Evolutionary conservation across 2,797 vertebrate species (phyloP), one percentile per base, ranked within the genome.

Genomic region (Phoebastria nigripes): DNA sequence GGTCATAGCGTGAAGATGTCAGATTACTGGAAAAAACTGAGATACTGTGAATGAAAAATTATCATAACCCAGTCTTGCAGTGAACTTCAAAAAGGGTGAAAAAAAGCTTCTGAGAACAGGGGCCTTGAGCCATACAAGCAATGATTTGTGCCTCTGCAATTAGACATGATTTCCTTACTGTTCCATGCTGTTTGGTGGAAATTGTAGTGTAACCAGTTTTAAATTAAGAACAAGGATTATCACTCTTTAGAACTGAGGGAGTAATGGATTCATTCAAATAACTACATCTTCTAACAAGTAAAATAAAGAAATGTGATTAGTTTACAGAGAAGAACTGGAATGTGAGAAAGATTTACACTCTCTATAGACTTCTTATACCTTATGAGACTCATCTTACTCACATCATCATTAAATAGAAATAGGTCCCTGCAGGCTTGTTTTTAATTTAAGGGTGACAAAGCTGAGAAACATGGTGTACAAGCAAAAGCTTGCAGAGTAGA

Each of bases 371-470:
- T 81, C n/a, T 83, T 71, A 33, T 15, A 52, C 31, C 29, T 55
- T 87, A 28, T 37, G 41, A 93, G 44, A 44, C 41, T 92, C 42
- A 28, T 93, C n/a, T 89, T 91, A 49, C 22, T 70, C 15, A 72
- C n/a, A 81, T 73, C 46, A 62, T 73, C 78, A 87, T 81, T 79
- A 93, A 70, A 81, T 66, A 80, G 12, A 89, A 87, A 58, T 59
- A 72, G 81, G 44, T 51, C 69, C 59, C 54, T 74, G 44, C 69
- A 97, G 58, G 46, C n/a, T 78, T 69, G 49, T 67, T 97, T 94
- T 95, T 87, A 83, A 65, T 94, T 92, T 92, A 82, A 67, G 31
- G 52, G 29, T 70, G 67, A 82, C 61, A 96, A 94, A 95, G 84
- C 19, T 51, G 84, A 95, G 20, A 72, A 89, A 74, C 22, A 71